Evolutionary conservation across 2,797 vertebrate genomes (phyloP).

Genomic region (Anguilla obscura): DNA sequence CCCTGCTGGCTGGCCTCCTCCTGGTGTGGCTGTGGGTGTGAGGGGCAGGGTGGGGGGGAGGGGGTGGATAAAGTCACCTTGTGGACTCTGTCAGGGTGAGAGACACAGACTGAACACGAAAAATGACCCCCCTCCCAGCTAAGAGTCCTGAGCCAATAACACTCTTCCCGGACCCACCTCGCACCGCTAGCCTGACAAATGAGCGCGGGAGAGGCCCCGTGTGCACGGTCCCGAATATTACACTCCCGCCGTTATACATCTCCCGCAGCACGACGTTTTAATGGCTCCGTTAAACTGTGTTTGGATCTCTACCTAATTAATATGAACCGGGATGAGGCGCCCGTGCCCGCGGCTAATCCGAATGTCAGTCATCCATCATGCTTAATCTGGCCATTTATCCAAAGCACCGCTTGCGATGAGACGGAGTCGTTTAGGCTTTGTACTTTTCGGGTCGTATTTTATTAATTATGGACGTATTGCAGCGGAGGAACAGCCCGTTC

Average conservation of each 20-base stretch:
- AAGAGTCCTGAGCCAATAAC: not conserved
- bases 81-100: not conserved
- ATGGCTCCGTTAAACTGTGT: not conserved
- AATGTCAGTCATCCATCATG: not conserved
- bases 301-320: slow-evolving; percentile 14
- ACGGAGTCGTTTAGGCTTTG: not conserved
- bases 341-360: not conserved
- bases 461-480: not conserved
- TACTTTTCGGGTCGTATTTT: not conserved
- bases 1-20: slow-evolving; percentile 57
- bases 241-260: not conserved
- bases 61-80: slow-evolving; percentile 21
- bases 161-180: not conserved
- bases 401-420: not conserved
- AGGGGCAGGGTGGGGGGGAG: slow-evolving; percentile 40
- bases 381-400: not conserved
- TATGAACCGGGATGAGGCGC: not conserved
- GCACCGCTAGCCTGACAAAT: not conserved
- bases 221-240: not conserved
- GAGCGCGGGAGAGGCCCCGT: not conserved
- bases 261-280: not conserved
- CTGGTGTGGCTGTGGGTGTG: slow-evolving; percentile 62
- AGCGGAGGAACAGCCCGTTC: not conserved
- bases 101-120: slow-evolving; percentile 33
- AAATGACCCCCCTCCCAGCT: not conserved